A percentile compares a stretch with the other conserved stretches of the same genome.
These are phyloP conservation scores for Panthera tigris DNA, from an alignment of 2,113 vertebrate genomes.

Conservation along the genomic window DNA sequence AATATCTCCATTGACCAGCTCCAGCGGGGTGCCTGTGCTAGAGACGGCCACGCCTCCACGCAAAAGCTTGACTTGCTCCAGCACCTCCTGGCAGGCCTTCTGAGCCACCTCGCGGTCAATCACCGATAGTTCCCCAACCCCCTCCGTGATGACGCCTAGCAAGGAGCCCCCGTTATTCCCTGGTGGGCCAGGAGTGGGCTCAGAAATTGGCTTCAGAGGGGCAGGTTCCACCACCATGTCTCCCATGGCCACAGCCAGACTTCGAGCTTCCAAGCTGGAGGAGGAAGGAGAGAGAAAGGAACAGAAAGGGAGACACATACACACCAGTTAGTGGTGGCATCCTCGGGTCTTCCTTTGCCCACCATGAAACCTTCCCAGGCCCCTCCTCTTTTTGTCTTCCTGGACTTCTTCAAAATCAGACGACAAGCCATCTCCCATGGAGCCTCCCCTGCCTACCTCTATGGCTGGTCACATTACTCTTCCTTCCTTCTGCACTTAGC, in stretches of 20 bases:
- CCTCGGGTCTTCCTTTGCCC: neutral
- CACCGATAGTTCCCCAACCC: conserved; percentile 88
- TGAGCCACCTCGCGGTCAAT: conserved; percentile 94
- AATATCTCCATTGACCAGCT: conserved; percentile 83
- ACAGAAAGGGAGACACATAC: conserved; percentile 57
- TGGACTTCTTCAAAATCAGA: conserved; percentile 3
- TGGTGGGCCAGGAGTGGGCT: conserved; percentile 57
- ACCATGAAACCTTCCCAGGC: neutral
- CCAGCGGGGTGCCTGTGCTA: neutral
- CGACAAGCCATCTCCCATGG: neutral
- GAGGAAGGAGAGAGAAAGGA: conserved; percentile 9
- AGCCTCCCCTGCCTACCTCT: neutral
- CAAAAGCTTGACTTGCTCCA: conserved; percentile 92
- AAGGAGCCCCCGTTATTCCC: conserved; percentile 82
- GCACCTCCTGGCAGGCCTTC: conserved; percentile 92
- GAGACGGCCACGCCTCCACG: conserved; percentile 54
- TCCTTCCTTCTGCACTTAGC: neutral
- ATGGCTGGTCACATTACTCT: neutral
- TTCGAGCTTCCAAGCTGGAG: conserved; percentile 59
- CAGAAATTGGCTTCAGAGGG: conserved; percentile 69
- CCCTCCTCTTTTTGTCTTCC: neutral
- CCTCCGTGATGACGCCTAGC: conserved; percentile 92
- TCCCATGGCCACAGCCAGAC: conserved; percentile 83
- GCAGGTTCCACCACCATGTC: conserved; percentile 84
- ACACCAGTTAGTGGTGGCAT: conserved; percentile 45